Base-by-base conservation (phyloP, 2,113 vertebrate genomes). In the Tetrao urogallus region DNA sequence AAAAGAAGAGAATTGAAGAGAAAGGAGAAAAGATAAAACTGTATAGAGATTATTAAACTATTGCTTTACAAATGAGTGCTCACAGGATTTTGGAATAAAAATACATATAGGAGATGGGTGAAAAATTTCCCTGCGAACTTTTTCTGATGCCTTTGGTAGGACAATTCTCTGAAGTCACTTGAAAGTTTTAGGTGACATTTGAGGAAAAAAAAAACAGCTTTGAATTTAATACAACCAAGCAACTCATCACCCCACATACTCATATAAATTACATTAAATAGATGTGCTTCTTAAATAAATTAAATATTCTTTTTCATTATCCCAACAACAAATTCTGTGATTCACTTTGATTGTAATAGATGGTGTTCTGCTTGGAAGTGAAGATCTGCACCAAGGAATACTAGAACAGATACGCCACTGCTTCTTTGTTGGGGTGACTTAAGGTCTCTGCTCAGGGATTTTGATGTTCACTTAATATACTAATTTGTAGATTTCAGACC, bases 381-480 rank as follows among this genome's bases (percentile, higher is more conserved):
- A 83, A 80, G 72, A 60, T 67, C 60, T 71, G 28, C 50, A 30
- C 43, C 0, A 0, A 74, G 79, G 42, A 89, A 74, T 94, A 86
- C 85, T 77, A 85, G 67, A 79, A 87, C 50, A 86, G 91, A 93
- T 95, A 75, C 36, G 28, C 78, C 87, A 1, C 54, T 92, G 66
- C 81, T 89, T 38, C 69, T 85, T 76, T 90, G 76, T 88, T 83
- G 82, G 91, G 89, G 13, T 92, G 91, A 84, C 58, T 84, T 89
- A 42, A 84, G 69, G 76, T 47, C 75, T 86, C 60, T 88, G 61
- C 77, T 93, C 50, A 57, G 63, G 58, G 42, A 70, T 88, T 86
- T 60, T 86, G 75, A 80, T 74, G 38, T 52, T 95, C 87, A 64
- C 38, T 91, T 92, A 91, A 89, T 79, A 56, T 60, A 85, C 85